Base-by-base conservation (phyloP, 2,113 vertebrate species). In the Sinosuthora webbiana region DNA sequence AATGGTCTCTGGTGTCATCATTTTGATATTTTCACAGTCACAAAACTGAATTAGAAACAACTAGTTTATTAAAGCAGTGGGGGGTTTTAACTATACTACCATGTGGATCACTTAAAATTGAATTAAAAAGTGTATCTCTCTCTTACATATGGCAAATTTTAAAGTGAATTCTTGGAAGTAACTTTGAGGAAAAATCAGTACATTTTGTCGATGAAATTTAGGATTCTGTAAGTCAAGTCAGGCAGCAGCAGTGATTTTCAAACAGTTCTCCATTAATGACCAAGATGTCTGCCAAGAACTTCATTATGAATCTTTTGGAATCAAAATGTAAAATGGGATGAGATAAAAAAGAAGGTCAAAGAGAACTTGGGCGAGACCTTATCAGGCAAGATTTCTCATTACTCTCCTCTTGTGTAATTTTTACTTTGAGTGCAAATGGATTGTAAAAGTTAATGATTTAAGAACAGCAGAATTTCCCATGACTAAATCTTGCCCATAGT, bases 381-480 rank as follows among this genome's bases (percentile, higher is more conserved):
- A 71, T 83, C 81, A 94, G 68, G 52, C n/a, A 87, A 95, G 75
- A 88, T 14, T 94, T 73, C 62, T 91, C 55, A 74, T 88, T 74
- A 42, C 15, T 69, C 33, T 93, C 19, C 24, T 62, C 39, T 90
- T 75, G 39, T 57, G 47, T 67, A 89, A 83, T 70, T 71, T 81
- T 93, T 92, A 76, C 45, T 92, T 92, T 55, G 39, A 52, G 42
- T 88, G 75, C 35, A 67, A 88, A 70, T n/a, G 62, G 60, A 19
- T 77, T 83, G 33, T 96, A 88, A 89, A 95, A 83, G 64, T 81
- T 90, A 96, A 92, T 92, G n/a, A 93, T 83, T 93, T 83, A 84
- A 78, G 76, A 90, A 53, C n/a, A 67, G 35, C 37, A 68, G 44
- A 90, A 77, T 78, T 45, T 45, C 65, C n/a, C 9, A 6, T 81